Conservation (phyloP, 1,140 invertebrate genomes). For the Acromyrmex echinatior region DNA sequence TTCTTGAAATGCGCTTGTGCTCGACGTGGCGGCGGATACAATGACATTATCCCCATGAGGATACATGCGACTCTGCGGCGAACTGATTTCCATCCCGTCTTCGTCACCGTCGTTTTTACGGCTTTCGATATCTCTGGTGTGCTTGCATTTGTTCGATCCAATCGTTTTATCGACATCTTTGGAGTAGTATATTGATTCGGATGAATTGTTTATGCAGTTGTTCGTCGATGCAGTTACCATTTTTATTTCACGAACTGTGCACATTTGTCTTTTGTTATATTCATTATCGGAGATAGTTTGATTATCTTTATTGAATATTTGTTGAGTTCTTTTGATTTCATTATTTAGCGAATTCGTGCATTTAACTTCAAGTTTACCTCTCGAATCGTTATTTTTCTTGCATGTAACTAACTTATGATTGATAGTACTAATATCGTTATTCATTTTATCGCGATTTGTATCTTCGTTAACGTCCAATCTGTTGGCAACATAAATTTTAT, state of each 20-base stretch:
- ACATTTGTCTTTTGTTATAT: neutral
- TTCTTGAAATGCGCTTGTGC: conserved; percentile 12
- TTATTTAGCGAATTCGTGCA: neutral
- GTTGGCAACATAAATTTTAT: neutral
- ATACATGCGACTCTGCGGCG: conserved; percentile 18
- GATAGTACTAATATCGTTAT: neutral
- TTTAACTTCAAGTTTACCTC: neutral
- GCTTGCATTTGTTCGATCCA: neutral
- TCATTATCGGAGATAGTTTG: neutral
- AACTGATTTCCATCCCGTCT: conserved; percentile 53
- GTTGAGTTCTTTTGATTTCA: neutral
- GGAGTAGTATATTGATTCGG: conserved; percentile 1
- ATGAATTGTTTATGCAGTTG: conserved; percentile 14
- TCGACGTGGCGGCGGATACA: neutral
- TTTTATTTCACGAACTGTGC: conserved; percentile 9
- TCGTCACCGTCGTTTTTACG: conserved; percentile 27
- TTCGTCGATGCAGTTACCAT: neutral
- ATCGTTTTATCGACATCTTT: conserved; percentile 33
- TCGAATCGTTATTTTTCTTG: neutral
- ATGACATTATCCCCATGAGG: conserved; percentile 40
- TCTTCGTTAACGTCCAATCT: neutral
- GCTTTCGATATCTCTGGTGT: neutral
- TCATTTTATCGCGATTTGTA: neutral
- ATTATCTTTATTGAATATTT: neutral
- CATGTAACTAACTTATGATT: neutral